These are phyloP conservation scores for Eudemis profundana DNA, from an alignment of 2,888 invertebrate genomes.

Conservation along the genomic window DNA sequence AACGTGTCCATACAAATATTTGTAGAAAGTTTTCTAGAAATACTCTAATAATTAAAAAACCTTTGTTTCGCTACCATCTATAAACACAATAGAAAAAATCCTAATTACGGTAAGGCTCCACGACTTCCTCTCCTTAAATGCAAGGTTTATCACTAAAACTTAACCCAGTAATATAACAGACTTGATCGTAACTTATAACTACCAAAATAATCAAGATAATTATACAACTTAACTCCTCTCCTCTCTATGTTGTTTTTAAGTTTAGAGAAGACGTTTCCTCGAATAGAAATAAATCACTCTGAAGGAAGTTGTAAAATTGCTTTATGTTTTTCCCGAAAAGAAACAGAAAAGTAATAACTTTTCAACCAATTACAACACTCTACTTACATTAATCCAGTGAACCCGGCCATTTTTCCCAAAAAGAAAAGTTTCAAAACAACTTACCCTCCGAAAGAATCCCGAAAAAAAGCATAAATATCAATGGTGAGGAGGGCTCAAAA, in stretches of 20 bases:
- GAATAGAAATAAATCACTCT: constrained; percentile 74
- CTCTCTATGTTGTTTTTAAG: constrained; percentile 67
- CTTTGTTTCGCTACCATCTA: too few relatives aligned
- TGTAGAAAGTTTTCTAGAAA: too few relatives aligned
- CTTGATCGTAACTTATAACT: constrained; percentile 57
- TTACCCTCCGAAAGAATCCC: constrained; percentile 69
- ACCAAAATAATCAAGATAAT: constrained; percentile 66
- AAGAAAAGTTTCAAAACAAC: constrained; percentile 77
- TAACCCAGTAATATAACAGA: too few relatives aligned
- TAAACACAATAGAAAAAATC: too few relatives aligned
- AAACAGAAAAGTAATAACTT: constrained; percentile 77
- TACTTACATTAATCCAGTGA: constrained; percentile 76
- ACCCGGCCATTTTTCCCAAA: constrained; percentile 66
- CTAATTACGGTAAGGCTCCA: too few relatives aligned
- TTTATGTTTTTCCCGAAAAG: constrained; percentile 74
- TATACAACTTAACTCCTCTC: constrained; percentile 59
- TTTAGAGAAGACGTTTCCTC: constrained; percentile 65
- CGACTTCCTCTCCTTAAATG: too few relatives aligned
- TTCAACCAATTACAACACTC: constrained; percentile 78
- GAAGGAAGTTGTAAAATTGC: constrained; percentile 70
- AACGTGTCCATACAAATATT: too few relatives aligned
- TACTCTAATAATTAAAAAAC: too few relatives aligned
- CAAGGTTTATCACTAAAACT: too few relatives aligned
- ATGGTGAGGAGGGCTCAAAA: constrained; percentile 69
- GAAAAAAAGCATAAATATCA: constrained; percentile 80